These are phyloP conservation scores for Oceanodroma leucorhoa DNA, from an alignment of 2,797 vertebrate species.

Conservation along the genomic window DNA sequence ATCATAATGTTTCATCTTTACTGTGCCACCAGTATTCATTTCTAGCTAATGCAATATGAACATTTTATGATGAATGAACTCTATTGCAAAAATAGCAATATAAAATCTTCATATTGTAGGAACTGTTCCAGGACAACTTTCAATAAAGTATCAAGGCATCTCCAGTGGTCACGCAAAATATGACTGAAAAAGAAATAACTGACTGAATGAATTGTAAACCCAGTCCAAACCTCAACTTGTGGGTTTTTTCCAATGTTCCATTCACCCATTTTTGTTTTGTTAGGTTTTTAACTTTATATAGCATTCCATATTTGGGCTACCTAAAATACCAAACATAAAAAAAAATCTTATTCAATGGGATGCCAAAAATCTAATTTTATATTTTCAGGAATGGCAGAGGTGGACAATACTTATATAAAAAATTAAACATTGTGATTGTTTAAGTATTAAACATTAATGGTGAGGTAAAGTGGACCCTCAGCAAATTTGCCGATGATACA, in stretches of 20 bases:
- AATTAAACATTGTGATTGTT: background rate
- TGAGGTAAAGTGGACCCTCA: background rate
- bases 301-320: background rate
- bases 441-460: background rate
- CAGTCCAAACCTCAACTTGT: background rate
- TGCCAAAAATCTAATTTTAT: background rate
- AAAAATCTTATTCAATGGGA: background rate
- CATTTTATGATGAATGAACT: background rate
- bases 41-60: background rate
- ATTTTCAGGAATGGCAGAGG: background rate
- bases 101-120: background rate
- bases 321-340: background rate
- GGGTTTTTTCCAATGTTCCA: fast-evolving
- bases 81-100: background rate
- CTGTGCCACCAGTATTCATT: background rate
- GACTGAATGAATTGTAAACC: background rate
- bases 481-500: background rate
- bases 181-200: background rate
- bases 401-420: background rate
- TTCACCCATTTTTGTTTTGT: background rate
- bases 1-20: background rate
- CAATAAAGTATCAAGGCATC: background rate
- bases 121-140: background rate
- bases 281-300: background rate
- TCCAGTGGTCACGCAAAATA: background rate